These are phyloP conservation scores for Stomorhina lunata DNA, from an alignment of 2,888 invertebrate species.

Conservation along the genomic window DNA sequence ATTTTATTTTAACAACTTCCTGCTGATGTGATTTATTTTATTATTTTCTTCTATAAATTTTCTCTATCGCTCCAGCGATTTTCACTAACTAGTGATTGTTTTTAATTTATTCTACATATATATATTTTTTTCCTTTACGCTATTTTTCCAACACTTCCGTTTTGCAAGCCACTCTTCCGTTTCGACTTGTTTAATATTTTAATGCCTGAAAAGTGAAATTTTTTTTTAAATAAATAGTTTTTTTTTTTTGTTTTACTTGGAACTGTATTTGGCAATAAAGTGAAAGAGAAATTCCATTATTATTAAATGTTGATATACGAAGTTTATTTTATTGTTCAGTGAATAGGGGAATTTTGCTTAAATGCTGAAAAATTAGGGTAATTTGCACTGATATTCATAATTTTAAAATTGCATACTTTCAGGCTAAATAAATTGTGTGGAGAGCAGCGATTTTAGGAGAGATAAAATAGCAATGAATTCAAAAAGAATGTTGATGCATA, in stretches of 20 bases:
- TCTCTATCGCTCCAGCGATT: no score
- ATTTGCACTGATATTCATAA: no score
- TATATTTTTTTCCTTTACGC: conserved; percentile 7
- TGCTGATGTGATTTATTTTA: conserved; percentile 17
- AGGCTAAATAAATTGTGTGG: no score
- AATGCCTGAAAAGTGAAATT: conserved; percentile 1
- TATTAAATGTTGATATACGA: neutral
- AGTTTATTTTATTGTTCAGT: conserved; percentile 2
- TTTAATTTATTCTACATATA: conserved; percentile 9
- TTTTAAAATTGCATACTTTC: no score
- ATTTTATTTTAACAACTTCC: conserved; percentile 50
- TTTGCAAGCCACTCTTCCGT: conserved; percentile 55
- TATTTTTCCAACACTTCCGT: conserved; percentile 44
- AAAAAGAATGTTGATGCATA: no score
- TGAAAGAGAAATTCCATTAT: neutral
- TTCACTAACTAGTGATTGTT: no score
- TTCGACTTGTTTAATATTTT: conserved; percentile 32
- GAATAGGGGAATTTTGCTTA: conserved; percentile 14
- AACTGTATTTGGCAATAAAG: neutral
- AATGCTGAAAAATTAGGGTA: conserved; percentile 5
- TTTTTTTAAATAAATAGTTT: neutral
- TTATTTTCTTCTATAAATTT: neutral
- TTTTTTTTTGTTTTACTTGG: neutral
- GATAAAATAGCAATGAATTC: no score
- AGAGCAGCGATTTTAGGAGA: no score